A percentile compares a stretch with the other conserved stretches of the same genome.
phyloP scores from a whole-genome alignment of 1,140 invertebrate species.

The Ceratosolen solmsi region DNA sequence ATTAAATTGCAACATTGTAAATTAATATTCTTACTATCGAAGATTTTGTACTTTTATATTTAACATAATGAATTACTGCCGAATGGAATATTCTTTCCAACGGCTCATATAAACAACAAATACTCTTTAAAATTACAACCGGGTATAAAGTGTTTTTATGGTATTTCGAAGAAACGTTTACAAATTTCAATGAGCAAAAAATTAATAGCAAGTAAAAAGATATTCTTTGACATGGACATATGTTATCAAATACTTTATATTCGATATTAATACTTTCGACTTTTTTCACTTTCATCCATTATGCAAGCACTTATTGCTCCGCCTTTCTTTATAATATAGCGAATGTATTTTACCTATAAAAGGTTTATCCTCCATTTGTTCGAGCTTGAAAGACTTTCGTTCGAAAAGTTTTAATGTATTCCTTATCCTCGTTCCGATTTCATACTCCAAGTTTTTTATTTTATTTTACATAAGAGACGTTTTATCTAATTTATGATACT shows the following conservation, averaged over 20 bases:
- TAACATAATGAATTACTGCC: too few relatives aligned
- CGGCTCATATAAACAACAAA: too few relatives aligned
- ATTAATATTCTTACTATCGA: neutral
- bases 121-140: too few relatives aligned
- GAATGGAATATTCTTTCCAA: too few relatives aligned
- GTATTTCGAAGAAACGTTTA: too few relatives aligned
- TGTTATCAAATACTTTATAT: too few relatives aligned
- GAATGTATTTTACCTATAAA: neutral
- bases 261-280: neutral
- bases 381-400: neutral
- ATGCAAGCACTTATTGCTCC: neutral
- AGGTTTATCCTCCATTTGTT: neutral
- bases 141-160: too few relatives aligned
- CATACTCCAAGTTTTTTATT: constrained; percentile 4
- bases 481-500: constrained; percentile 11
- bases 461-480: neutral
- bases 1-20: neutral
- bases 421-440: constrained; percentile 4
- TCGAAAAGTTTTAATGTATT: constrained; percentile 10
- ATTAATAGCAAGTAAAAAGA: too few relatives aligned
- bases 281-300: neutral
- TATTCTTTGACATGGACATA: too few relatives aligned
- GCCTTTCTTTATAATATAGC: neutral
- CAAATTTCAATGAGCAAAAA: too few relatives aligned
- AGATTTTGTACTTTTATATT: neutral